Percentiles rank a stretch among this genome's conserved stretches.
Evolutionary conservation across 2,113 vertebrate genomes (phyloP).

Genomic region (Crotalus horridus): DNA sequence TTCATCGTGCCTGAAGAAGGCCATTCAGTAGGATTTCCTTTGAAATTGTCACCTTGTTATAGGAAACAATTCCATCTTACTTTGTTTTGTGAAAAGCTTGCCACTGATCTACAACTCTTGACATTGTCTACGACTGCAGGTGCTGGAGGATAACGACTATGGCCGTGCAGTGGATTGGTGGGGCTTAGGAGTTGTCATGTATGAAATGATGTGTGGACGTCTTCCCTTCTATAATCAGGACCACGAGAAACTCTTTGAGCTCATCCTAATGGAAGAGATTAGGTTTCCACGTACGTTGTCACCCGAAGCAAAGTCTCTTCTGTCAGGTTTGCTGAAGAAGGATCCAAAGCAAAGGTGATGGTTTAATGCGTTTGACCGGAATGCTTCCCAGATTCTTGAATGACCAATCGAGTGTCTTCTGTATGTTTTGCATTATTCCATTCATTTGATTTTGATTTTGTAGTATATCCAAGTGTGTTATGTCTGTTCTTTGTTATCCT

Average conservation of each 20-base stretch:
- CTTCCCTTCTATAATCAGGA: constrained; percentile 83
- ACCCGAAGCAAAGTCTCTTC: constrained; percentile 77
- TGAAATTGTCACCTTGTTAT: neutral
- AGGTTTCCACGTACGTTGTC: constrained; percentile 79
- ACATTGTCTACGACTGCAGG: constrained; percentile 53
- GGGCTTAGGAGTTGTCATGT: constrained; percentile 82
- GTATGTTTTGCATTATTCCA: neutral
- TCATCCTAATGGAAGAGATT: constrained; percentile 82
- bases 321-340: constrained; percentile 79
- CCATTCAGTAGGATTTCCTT: neutral
- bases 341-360: constrained; percentile 79
- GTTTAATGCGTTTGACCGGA: neutral
- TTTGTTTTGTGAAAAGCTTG: neutral
- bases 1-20: neutral
- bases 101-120: neutral
- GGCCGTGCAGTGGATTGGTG: constrained; percentile 82
- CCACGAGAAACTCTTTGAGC: constrained; percentile 80
- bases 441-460: neutral
- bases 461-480: neutral
- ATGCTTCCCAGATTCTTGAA: neutral
- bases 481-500: neutral
- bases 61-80: neutral
- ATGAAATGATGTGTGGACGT: constrained; percentile 82
- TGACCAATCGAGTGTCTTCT: neutral
- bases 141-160: constrained; percentile 81